These are phyloP conservation scores for Pocillopora meandrina DNA, from an alignment of 92 coral and sea anemone species.

Conservation along the genomic window DNA sequence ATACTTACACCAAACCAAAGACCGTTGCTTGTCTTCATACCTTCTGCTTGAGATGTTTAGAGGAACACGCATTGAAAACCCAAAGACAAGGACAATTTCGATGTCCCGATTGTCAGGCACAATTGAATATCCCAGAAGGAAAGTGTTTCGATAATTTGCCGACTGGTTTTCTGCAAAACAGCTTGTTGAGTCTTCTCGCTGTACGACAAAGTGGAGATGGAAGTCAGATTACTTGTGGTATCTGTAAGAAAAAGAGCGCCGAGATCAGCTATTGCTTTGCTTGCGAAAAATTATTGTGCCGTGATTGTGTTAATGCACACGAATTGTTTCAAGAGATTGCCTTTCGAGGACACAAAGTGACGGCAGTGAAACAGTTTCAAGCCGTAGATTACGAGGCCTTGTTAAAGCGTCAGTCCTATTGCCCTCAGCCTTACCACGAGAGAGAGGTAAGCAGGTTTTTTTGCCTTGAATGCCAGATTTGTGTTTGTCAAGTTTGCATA, in stretches of 20 bases:
- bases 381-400: constrained; percentile 1
- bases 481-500: constrained; percentile 1
- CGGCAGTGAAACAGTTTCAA: constrained; percentile 4
- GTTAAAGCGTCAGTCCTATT: no score
- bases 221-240: neutral
- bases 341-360: neutral
- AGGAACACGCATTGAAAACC: no score
- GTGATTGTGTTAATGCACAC: no score
- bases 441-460: neutral
- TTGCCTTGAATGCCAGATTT: neutral
- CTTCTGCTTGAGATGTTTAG: no score
- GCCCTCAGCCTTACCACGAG: neutral
- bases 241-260: neutral
- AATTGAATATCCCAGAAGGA: neutral
- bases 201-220: no score
- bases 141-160: neutral
- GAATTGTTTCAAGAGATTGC: neutral
- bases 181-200: no score
- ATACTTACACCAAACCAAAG: no score
- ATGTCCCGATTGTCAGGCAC: neutral
- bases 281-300: no score
- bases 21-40: no score
- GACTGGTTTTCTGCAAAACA: neutral
- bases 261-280: no score
- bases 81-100: no score